Base-by-base conservation (phyloP, 1,140 invertebrate genomes). In the Ericerus pela region DNA sequence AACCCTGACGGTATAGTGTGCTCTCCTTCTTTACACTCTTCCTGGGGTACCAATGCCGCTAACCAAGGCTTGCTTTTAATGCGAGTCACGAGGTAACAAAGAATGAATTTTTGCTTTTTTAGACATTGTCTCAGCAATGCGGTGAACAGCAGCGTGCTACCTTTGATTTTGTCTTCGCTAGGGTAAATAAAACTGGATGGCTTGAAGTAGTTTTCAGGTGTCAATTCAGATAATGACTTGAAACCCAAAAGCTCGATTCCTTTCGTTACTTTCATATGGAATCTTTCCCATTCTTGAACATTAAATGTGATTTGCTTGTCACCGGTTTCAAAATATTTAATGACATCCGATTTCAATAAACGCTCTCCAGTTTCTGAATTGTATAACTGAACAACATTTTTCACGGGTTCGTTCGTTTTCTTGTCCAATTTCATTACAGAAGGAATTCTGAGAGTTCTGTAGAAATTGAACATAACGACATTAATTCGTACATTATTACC, bases 241-340 rank as follows among this genome's bases (percentile, higher is more conserved):
- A 58, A 58, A 26, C 52, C 57, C 4, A 58, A 29, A 31, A 58
- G 51, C 20, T 16, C 54, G 4, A 58, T 41, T 12, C 57, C 38
- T 4, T 38, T 51, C n/a, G 54, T 18, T 2, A 53, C 27, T 11
- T 37, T 53, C 1, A 0, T 24, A 26, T 58, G 38, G 1, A 58
- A 20, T 14, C 31, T 28, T 16, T 29, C 4, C 8, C 54, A 0
- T n/a, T 58, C 57, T 53, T 58, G 52, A 2, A 26, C 51, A 14
- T 36, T 37, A 16, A 58, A 58, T 24, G 53, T 16, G 41, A 58
- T 36, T 10, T 18, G 12, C n/a, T 33, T 2, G 0, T 51, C 2
- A 14, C 37, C 51, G 2, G 28, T 26, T 3, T 47, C 31, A 2
- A 29, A 29, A 38, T 38, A 43, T 54, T 58, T 58, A 20, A 24